Conservation (phyloP, 1,140 invertebrate genomes). For the Caenorhabditis brenneri region DNA sequence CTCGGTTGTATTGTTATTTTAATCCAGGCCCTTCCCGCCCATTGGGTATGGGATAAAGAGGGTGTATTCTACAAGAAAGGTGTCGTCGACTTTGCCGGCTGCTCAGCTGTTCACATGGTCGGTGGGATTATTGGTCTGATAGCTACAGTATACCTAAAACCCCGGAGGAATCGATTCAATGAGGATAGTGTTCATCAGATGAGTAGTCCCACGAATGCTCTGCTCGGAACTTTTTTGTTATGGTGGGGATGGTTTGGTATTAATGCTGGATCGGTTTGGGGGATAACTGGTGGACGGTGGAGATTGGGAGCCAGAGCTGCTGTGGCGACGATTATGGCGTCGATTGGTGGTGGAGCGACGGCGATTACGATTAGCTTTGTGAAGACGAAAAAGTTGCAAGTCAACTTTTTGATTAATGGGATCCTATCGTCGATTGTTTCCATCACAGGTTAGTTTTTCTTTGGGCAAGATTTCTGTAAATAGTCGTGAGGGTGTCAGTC, state of each 20-base stretch:
- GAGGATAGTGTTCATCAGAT: conserved; percentile 74
- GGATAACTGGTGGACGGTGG: conserved; percentile 80
- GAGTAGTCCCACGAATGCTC: conserved; percentile 86
- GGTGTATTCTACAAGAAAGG: conserved; percentile 83
- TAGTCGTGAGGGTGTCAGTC: too few relatives aligned
- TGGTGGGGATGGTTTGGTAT: conserved; percentile 95
- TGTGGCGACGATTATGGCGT: conserved; percentile 85
- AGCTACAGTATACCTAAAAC: conserved; percentile 85
- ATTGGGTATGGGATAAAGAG: conserved; percentile 87
- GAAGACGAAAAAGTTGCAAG: conserved; percentile 79
- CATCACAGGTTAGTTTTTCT: conserved; percentile 78
- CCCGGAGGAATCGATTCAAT: conserved; percentile 78
- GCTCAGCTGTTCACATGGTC: conserved; percentile 86
- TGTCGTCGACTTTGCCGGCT: conserved; percentile 85
- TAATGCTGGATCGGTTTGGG: conserved; percentile 80
- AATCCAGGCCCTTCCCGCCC: conserved; percentile 88
- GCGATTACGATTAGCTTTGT: conserved; percentile 75
- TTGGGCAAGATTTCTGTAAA: background rate
- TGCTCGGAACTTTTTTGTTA: conserved; percentile 87
- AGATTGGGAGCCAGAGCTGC: conserved; percentile 84
- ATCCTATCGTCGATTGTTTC: conserved; percentile 84
- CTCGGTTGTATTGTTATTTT: conserved; percentile 86
- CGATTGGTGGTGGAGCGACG: conserved; percentile 83
- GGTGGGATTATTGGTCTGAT: conserved; percentile 81
- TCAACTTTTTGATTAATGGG: conserved; percentile 86